Conservation (phyloP, 2,797 vertebrate species). For the Paguma larvata region DNA sequence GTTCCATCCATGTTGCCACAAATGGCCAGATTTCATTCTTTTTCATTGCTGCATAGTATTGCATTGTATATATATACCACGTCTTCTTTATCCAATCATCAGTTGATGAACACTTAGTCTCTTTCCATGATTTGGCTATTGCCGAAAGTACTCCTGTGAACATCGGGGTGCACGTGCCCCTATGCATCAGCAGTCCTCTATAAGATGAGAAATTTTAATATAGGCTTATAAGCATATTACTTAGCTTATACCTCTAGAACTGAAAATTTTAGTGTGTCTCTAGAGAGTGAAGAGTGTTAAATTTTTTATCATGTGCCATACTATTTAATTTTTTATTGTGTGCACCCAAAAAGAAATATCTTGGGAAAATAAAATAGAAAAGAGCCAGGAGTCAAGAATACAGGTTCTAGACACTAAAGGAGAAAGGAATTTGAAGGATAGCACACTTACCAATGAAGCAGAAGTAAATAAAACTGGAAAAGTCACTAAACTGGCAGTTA, state of each 20-base stretch:
- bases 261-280: not conserved
- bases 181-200: no score
- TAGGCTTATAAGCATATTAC: not conserved
- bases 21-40: no score
- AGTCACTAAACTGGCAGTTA: not conserved
- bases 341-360: slow-evolving; percentile 17
- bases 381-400: not conserved
- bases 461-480: slow-evolving; percentile 2
- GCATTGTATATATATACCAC: no score
- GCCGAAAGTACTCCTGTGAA: no score
- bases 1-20: no score
- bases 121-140: no score
- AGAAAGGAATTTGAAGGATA: not conserved
- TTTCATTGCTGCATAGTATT: no score
- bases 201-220: not conserved
- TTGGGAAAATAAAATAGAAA: not conserved
- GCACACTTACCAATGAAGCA: not conserved
- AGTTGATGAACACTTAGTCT: no score
- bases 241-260: not conserved
- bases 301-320: not conserved
- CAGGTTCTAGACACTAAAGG: not conserved
- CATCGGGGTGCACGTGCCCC: no score
- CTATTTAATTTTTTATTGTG: slow-evolving; percentile 19
- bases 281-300: not conserved
- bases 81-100: no score